Base-by-base conservation (phyloP, 2,113 vertebrate genomes). In the Datnioides undecimradiatus region DNA sequence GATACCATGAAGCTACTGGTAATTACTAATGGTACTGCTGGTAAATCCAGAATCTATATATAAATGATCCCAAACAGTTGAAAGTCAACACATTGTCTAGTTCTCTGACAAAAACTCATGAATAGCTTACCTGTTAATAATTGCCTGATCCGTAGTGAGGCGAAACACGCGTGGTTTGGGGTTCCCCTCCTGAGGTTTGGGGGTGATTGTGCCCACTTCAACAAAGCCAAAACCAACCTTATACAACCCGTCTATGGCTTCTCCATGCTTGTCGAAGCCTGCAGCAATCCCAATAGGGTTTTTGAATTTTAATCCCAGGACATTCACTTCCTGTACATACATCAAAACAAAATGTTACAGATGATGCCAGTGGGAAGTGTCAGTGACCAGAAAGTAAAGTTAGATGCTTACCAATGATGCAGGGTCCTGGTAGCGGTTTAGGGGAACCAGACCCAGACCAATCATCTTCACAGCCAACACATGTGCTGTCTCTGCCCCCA, bases 181-280 rank as follows among this genome's bases (percentile, higher is more conserved):
- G 88, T 99, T 99, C 68, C 98, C 98, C 14, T 97, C 96, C 94
- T 99, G 98, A 51, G 97, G 96, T 82, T 96, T 29, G 0, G 98
- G 98, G 0, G 98, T 99, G 71, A 99, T 94, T 0, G 97, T 98
- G 33, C 98, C 98, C 13, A 99, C 95, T 84, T 99, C 98, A 58
- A 99, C 98, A 40, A 99, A 99, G 60, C 98, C 97, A 58, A 99
- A 99, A 5, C 98, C 98, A 90, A 99, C 83, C 79, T 94, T 94
- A 76, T 94, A 98, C 36, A 99, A 96, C 19, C 96, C 97, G 0
- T 99, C 97, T 76, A 99, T 94, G 0, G 97, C 98, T 82, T 99
- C 96, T 0, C 94, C 97, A 0, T 99, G 93, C 87, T 99, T 99
- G 90, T 99, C 98, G 14, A 99, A 99, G 21, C 98, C 98, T 0